A percentile compares a stretch with the other conserved stretches of the same genome.
Conservation (phyloP, 2,113 vertebrate genomes). For the Rhinolophus sinicus region DNA sequence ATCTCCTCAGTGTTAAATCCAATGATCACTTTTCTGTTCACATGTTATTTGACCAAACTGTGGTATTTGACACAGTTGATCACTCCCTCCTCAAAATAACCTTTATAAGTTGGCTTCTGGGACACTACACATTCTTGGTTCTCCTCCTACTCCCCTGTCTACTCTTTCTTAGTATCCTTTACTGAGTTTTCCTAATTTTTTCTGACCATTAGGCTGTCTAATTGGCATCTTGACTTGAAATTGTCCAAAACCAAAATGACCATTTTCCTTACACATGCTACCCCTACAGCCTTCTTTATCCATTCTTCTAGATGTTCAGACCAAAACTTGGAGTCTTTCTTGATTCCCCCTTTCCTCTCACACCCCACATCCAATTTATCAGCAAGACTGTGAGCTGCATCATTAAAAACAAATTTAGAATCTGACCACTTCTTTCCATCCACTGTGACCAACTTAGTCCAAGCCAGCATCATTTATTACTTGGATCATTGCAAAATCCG, state of each 20-base stretch:
- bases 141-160: neutral
- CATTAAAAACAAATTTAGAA: slow-evolving; percentile 39
- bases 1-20: slow-evolving; percentile 29
- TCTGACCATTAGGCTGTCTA: neutral
- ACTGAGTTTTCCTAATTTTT: neutral
- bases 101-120: slow-evolving; percentile 14
- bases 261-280: neutral
- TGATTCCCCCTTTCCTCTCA: neutral
- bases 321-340: neutral
- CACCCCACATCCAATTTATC: neutral
- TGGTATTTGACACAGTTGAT: neutral
- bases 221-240: neutral
- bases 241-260: neutral
- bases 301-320: neutral
- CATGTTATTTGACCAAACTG: neutral
- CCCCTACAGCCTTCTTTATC: neutral
- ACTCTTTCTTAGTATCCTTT: neutral
- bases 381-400: neutral
- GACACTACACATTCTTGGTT: neutral
- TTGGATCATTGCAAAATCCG: neutral
- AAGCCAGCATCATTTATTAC: slow-evolving; percentile 10
- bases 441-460: neutral
- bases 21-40: neutral
- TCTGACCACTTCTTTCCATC: neutral
- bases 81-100: neutral